A percentile compares a stretch with the other conserved stretches of the same genome.
These are phyloP conservation scores for Etia nguti DNA, from an alignment of 2,113 vertebrate species.

Conservation along the genomic window DNA sequence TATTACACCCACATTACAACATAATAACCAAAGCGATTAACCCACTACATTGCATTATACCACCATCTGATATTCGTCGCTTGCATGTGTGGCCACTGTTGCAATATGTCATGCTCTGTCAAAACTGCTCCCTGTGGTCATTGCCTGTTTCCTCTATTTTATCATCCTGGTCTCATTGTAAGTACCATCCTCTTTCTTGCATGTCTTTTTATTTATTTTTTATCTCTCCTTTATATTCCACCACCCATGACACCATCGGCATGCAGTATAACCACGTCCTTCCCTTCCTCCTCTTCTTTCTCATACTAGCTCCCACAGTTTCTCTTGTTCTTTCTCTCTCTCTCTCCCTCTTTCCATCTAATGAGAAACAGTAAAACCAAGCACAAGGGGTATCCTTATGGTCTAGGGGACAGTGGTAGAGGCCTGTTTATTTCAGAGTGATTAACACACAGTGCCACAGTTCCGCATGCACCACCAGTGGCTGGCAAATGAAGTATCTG, in stretches of 20 bases:
- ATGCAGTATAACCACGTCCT: not conserved
- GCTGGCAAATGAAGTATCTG: not conserved
- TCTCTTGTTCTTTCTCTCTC: not conserved
- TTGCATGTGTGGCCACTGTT: not conserved
- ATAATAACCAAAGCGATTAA: constrained; percentile 23
- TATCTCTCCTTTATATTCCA: not conserved
- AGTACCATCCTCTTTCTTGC: constrained; percentile 5
- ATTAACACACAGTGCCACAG: not conserved
- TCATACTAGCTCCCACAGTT: not conserved
- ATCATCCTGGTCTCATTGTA: constrained; percentile 28
- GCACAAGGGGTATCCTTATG: not conserved
- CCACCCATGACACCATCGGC: not conserved
- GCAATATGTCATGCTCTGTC: not conserved
- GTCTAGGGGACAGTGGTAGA: not conserved
- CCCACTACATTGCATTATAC: constrained; percentile 3
- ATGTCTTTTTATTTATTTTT: not conserved
- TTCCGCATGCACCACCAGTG: not conserved
- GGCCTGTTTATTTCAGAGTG: not conserved
- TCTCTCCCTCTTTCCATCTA: not conserved
- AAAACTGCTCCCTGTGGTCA: constrained; percentile 27
- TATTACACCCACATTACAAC: constrained; percentile 23
- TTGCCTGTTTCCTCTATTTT: constrained; percentile 9
- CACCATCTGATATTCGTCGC: constrained; percentile 8
- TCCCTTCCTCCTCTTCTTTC: not conserved
- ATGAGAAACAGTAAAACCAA: not conserved